phyloP scores from a whole-genome alignment of 2,797 vertebrate species.

The Halcyon leucocephala region DNA sequence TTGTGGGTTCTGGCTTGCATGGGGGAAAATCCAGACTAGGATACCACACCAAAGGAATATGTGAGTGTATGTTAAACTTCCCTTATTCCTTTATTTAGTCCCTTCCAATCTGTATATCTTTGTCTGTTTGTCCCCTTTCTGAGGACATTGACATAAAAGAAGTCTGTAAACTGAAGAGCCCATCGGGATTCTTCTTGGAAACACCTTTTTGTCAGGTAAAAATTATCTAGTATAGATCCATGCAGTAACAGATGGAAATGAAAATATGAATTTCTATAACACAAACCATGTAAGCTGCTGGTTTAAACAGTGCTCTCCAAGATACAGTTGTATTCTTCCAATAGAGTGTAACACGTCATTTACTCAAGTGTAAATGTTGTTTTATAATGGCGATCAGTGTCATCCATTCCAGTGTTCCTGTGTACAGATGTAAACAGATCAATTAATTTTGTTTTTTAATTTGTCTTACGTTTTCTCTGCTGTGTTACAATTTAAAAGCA shows the following conservation, averaged over 20 bases:
- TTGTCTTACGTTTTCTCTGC: background rate
- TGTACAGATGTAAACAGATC: conserved; percentile 25
- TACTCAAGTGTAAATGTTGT: background rate
- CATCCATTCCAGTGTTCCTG: background rate
- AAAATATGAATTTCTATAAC: background rate
- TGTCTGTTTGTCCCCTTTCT: background rate
- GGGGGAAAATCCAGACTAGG: background rate
- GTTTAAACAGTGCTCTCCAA: background rate
- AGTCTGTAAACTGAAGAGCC: background rate
- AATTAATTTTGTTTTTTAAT: conserved; percentile 7
- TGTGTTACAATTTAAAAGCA: background rate
- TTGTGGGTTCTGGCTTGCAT: background rate
- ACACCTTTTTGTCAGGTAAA: background rate
- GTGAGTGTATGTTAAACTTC: background rate
- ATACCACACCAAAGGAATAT: background rate
- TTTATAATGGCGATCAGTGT: conserved; percentile 2
- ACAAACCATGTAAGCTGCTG: background rate
- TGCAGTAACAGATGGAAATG: background rate
- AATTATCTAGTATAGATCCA: background rate
- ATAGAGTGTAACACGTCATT: background rate
- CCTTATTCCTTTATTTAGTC: background rate
- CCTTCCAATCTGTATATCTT: background rate
- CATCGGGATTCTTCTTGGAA: background rate
- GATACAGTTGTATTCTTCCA: background rate
- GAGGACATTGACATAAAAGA: background rate